Evolutionary conservation across 2,113 vertebrate genomes (phyloP).

Genomic region (Antechinus stuartii): DNA sequence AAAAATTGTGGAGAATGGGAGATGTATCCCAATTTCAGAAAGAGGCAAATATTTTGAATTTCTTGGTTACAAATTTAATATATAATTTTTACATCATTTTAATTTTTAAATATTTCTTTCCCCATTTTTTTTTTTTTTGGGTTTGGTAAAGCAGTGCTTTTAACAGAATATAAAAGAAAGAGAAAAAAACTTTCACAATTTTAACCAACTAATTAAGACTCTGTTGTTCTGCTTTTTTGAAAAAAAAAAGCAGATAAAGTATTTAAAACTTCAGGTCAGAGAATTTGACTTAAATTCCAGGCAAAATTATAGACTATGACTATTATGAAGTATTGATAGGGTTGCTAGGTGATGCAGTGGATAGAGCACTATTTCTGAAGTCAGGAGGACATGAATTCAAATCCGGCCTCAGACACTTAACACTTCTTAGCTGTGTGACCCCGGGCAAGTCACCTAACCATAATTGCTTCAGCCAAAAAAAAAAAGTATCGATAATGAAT

Average conservation of each 20-base stretch:
- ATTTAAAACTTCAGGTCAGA: neutral
- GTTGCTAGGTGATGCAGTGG: no score
- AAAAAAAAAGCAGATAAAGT: neutral
- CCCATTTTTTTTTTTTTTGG: neutral
- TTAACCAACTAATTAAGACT: neutral
- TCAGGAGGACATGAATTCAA: no score
- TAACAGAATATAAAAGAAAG: neutral
- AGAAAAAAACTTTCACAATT: neutral
- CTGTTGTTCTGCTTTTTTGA: neutral
- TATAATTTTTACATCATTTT: neutral
- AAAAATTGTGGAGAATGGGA: neutral
- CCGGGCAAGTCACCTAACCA: no score
- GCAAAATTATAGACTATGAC: neutral
- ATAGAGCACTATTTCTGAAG: no score
- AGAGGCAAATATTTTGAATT: neutral
- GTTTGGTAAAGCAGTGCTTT: neutral
- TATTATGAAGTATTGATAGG: no score
- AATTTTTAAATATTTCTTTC: neutral
- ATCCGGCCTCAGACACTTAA: no score
- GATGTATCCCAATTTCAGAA: neutral
- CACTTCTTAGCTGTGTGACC: no score
- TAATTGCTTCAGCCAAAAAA: no score
- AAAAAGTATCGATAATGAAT: neutral
- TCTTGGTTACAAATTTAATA: neutral
- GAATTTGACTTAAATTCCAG: neutral